Conservation (phyloP, 2,797 vertebrate genomes). For the Dendrocincla tyrannina region DNA sequence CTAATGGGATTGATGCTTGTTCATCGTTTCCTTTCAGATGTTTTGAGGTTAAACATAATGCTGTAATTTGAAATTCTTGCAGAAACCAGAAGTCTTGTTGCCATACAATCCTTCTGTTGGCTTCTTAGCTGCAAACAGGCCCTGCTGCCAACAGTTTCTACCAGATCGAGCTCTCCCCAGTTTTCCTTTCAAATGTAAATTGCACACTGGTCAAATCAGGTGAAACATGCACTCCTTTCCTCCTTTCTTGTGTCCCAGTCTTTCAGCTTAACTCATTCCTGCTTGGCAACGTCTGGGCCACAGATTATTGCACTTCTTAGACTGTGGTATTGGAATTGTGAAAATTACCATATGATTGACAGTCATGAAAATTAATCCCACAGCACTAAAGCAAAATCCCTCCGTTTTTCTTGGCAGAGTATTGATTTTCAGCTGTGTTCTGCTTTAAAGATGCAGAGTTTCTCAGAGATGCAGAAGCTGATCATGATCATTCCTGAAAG, state of each 20-base stretch:
- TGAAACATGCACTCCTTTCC: background rate
- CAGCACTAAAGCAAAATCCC: constrained; percentile 10
- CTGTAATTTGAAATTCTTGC: constrained; percentile 13
- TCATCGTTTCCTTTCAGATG: background rate
- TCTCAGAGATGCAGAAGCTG: background rate
- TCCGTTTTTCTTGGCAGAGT: constrained; percentile 22
- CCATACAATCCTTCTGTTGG: constrained; percentile 51
- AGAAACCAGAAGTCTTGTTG: constrained; percentile 46
- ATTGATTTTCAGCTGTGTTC: constrained; percentile 38
- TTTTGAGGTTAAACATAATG: constrained; percentile 40
- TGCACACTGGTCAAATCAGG: constrained; percentile 16
- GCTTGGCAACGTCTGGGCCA: constrained; percentile 1
- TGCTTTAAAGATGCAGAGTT: constrained; percentile 16
- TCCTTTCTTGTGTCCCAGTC: background rate
- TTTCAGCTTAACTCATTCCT: constrained; percentile 1
- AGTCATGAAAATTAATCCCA: constrained; percentile 32
- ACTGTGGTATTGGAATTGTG: background rate
- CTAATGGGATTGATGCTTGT: background rate
- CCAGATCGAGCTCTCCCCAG: constrained; percentile 12
- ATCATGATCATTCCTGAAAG: background rate
- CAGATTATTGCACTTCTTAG: constrained; percentile 39
- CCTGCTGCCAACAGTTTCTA: constrained; percentile 43
- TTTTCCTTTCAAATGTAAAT: constrained; percentile 49
- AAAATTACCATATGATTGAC: constrained; percentile 21
- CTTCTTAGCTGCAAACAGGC: constrained; percentile 51